A percentile compares a stretch with the other conserved stretches of the same genome.
Conservation (phyloP, 1,140 invertebrate genomes). For the Mamestra configurata region DNA sequence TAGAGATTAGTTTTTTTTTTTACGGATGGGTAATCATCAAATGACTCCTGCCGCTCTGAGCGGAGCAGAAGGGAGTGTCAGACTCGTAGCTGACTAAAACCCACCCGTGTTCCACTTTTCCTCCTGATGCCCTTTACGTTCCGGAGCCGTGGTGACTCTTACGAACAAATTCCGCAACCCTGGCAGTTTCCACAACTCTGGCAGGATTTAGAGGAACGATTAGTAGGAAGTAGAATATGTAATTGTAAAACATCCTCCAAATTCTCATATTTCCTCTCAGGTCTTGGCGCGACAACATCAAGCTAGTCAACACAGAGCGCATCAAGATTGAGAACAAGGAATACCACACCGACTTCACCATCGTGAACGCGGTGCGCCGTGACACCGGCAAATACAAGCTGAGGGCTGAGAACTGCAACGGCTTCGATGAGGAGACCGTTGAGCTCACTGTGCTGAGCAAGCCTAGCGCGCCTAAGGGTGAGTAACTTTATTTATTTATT, state of each 20-base stretch:
- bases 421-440: constrained; percentile 96
- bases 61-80: no score
- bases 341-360: constrained; percentile 96
- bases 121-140: no score
- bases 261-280: constrained; percentile 53
- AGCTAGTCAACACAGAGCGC: constrained; percentile 93
- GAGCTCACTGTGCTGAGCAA: constrained; percentile 97
- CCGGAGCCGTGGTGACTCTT: no score
- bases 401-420: constrained; percentile 96
- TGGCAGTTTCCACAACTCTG: no score
- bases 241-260: neutral
- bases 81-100: no score
- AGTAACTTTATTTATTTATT: neutral
- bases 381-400: constrained; percentile 98
- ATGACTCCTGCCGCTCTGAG: no score
- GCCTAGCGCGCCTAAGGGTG: constrained; percentile 94
- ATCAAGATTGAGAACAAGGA: constrained; percentile 97
- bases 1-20: no score
- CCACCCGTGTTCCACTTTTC: no score
- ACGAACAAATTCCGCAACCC: no score
- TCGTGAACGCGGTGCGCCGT: constrained; percentile 94
- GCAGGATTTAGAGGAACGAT: no score
- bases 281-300: constrained; percentile 94
- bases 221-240: no score
- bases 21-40: no score